These are phyloP conservation scores for Nipponacmea schrenckii DNA, from an alignment of 2,888 invertebrate genomes.

Conservation along the genomic window DNA sequence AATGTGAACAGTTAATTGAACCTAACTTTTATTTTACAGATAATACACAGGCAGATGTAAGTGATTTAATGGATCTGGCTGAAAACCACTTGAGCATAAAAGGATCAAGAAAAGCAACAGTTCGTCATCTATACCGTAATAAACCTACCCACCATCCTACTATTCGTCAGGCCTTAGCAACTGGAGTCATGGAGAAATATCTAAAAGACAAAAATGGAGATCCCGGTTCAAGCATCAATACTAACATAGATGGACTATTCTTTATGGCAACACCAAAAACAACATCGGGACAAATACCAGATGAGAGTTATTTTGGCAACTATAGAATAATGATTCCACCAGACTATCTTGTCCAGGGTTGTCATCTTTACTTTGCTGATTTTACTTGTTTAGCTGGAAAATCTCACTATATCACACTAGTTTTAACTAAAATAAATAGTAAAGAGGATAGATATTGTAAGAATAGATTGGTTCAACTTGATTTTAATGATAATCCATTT, in stretches of 20 bases:
- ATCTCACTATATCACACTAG: conserved; percentile 9
- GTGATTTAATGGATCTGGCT: neutral
- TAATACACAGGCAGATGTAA: neutral
- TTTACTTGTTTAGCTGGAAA: neutral
- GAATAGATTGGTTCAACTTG: neutral
- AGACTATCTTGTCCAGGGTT: neutral
- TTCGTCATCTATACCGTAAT: conserved; percentile 4
- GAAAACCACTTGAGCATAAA: neutral
- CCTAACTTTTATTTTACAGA: neutral
- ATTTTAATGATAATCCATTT: conserved; percentile 10
- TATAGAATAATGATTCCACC: neutral
- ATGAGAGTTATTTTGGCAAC: neutral
- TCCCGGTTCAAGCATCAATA: neutral
- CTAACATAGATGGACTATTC: conserved; percentile 7
- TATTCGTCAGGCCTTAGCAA: neutral
- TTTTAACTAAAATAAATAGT: conserved; percentile 9
- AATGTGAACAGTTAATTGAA: neutral
- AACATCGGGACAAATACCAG: neutral
- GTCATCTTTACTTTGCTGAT: conserved; percentile 11
- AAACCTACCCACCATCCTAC: conserved; percentile 5
- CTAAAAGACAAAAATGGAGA: conserved; percentile 11
- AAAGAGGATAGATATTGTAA: conserved; percentile 7
- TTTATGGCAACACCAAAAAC: neutral
- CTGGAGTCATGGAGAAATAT: conserved; percentile 10
- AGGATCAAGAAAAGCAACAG: neutral